phyloP scores from a whole-genome alignment of 2,888 invertebrate genomes.

The Epinotia nisella region DNA sequence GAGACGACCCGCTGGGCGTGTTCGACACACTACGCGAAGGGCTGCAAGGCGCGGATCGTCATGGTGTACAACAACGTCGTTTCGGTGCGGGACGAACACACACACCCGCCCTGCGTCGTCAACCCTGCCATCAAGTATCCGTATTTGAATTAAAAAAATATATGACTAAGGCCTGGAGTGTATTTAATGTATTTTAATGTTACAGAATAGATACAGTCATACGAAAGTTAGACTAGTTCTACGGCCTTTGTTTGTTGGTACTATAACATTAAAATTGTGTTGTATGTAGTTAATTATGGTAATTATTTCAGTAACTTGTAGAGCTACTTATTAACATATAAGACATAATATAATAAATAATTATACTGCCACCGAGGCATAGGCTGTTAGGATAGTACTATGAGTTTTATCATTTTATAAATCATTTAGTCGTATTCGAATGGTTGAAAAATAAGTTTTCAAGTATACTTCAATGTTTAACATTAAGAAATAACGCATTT shows the following conservation, averaged over 20 bases:
- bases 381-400: too few relatives aligned
- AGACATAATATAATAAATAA: background rate
- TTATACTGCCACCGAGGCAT: background rate
- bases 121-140: slow-evolving; percentile 30
- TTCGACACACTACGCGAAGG: slow-evolving; percentile 43
- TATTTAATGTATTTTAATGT: too few relatives aligned
- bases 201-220: too few relatives aligned
- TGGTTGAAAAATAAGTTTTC: background rate
- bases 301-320: background rate
- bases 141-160: background rate
- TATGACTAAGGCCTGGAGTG: too few relatives aligned
- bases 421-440: background rate
- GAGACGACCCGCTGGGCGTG: slow-evolving; percentile 45
- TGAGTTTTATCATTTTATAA: background rate
- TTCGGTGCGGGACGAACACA: slow-evolving; percentile 31
- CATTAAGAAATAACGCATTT: slow-evolving; percentile 16
- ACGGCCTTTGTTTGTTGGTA: too few relatives aligned
- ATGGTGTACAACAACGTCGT: slow-evolving; percentile 34
- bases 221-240: too few relatives aligned
- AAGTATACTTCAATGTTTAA: background rate
- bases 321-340: slow-evolving; percentile 1
- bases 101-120: slow-evolving; percentile 31
- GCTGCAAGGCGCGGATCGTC: slow-evolving; percentile 43
- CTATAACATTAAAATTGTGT: background rate
- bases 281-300: background rate